A percentile compares a stretch with the other conserved stretches of the same genome.
phyloP scores from a whole-genome alignment of 2,797 vertebrate species.

The Amblyraja radiata region DNA sequence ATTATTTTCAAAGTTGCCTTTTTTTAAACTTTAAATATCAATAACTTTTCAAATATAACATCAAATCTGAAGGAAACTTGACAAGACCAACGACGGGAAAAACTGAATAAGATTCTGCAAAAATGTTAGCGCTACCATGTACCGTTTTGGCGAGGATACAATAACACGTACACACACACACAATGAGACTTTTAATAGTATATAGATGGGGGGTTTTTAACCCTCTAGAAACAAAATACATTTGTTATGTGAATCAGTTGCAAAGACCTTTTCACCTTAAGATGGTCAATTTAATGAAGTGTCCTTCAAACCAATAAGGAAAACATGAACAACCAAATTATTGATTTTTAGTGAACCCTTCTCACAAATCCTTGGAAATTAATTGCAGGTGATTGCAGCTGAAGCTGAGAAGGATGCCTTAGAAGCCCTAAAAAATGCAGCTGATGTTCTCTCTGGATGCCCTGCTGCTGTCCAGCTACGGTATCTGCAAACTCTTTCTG shows the following conservation, averaged over 20 bases:
- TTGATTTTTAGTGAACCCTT: background rate
- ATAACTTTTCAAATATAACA: too few relatives aligned
- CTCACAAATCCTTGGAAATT: background rate
- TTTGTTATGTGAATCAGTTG: background rate
- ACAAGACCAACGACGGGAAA: too few relatives aligned
- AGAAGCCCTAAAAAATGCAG: slow-evolving; percentile 72
- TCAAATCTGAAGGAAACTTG: too few relatives aligned
- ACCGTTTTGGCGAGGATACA: too few relatives aligned
- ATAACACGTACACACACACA: too few relatives aligned
- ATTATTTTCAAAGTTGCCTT: too few relatives aligned
- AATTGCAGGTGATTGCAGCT: slow-evolving; percentile 68
- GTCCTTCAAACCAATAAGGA: background rate
- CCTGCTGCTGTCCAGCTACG: slow-evolving; percentile 70
- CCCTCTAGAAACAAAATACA: background rate
- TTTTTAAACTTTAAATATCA: too few relatives aligned
- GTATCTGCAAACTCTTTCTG: slow-evolving; percentile 66
- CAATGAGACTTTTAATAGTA: too few relatives aligned
- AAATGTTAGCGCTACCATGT: too few relatives aligned
- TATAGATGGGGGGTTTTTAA: background rate
- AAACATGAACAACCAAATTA: background rate
- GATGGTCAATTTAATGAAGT: background rate
- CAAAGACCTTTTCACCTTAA: background rate
- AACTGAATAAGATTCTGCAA: too few relatives aligned
- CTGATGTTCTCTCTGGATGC: slow-evolving; percentile 72
- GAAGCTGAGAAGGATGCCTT: slow-evolving; percentile 76